Conservation (phyloP, 2,113 vertebrate species). For the Elephantulus edwardii region DNA sequence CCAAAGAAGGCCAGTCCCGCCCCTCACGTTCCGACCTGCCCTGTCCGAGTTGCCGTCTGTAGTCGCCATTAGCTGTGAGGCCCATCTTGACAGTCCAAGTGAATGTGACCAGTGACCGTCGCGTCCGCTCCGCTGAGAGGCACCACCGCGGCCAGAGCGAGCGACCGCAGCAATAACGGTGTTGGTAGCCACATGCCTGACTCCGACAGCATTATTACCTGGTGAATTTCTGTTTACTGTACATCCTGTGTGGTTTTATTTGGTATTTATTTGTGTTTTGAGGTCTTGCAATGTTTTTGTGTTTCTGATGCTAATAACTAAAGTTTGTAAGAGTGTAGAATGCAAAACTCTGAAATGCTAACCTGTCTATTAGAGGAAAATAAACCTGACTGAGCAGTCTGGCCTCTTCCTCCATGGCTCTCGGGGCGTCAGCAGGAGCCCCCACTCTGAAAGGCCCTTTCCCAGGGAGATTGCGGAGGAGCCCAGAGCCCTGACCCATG, state of each 20-base stretch:
- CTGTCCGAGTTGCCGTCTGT: constrained; percentile 77
- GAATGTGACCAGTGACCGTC: constrained; percentile 85
- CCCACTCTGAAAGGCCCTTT: no score
- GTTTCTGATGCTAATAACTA: constrained; percentile 86
- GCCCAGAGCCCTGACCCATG: not conserved
- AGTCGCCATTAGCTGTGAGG: constrained; percentile 77
- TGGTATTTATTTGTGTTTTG: constrained; percentile 90
- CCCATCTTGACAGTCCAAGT: constrained; percentile 82
- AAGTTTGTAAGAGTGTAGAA: constrained; percentile 86
- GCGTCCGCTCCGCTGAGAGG: constrained; percentile 81
- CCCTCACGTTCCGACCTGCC: constrained; percentile 83
- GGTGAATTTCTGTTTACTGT: constrained; percentile 84
- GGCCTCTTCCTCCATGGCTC: constrained; percentile 66
- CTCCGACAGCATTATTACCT: constrained; percentile 85
- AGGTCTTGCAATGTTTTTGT: constrained; percentile 88
- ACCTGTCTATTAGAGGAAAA: constrained; percentile 86
- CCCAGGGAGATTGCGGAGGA: no score
- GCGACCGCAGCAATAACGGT: constrained; percentile 86
- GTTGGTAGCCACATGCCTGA: constrained; percentile 82
- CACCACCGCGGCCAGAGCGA: constrained; percentile 77
- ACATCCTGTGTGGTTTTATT: constrained; percentile 83
- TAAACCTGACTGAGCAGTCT: constrained; percentile 84
- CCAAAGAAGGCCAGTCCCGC: constrained; percentile 88
- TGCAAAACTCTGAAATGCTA: constrained; percentile 86
- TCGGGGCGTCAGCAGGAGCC: no score